Base-by-base conservation (phyloP, 2,113 vertebrate species). In the Hemibagrus wyckioides region DNA sequence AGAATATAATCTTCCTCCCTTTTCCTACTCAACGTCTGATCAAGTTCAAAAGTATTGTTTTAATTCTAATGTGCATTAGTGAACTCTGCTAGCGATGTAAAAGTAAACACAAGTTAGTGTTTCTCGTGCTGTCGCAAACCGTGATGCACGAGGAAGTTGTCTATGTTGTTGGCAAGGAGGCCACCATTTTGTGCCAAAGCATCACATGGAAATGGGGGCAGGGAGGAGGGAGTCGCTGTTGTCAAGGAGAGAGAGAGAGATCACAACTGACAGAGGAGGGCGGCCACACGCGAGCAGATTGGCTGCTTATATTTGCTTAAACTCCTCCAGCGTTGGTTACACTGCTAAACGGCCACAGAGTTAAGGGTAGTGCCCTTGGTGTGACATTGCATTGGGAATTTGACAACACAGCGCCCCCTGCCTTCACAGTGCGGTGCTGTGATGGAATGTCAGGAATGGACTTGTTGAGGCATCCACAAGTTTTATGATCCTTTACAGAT, bases 401-500 rank as follows among this genome's bases (percentile, higher is more conserved):
- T 81, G 73, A 88, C 85, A 10, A 80, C 61, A 85, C 82, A 85
- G 90, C 85, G 87, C 90, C 90, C 90, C 73, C 90, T 91, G 88
- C 61, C 85, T 76, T 48, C 36, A 25, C 79, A 36, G 79, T 21
- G 33, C 0, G 80, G 15, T 50, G 85, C 21, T 44, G 36, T 88
- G 75, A 1, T 75, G 90, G 86, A 88, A 88, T 88, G 82, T 79
- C 54, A 63, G 81, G 84, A 89, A 83, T 85, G 81, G 82, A 87
- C 82, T 85, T 87, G 89, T 88, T 87, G 86, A 90, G 57, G 86
- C 86, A 86, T 89, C 67, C 82, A 80, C 57, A 90, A 65, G 77
- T 90, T 90, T 90, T 90, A 87, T 85, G 82, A 83, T 87, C 82
- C 69, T 88, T 86, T 86, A 88, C 89, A 89, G 85, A 87, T 90